Percentiles rank a stretch among this genome's conserved stretches.
phyloP scores from a whole-genome alignment of 1,140 invertebrate genomes.

The Eumeta japonica region DNA sequence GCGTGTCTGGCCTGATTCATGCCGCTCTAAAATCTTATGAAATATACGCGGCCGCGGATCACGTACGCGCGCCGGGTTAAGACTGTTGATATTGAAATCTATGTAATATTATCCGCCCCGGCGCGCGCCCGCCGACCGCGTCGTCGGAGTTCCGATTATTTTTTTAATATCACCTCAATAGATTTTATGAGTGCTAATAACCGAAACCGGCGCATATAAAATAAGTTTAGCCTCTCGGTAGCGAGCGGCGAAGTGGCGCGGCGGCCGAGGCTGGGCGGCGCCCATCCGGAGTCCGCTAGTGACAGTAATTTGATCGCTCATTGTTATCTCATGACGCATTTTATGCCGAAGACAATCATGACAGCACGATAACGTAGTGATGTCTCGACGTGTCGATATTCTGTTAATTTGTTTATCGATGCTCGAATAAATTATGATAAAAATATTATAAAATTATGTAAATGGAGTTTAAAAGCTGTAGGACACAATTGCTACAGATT shows the following conservation, averaged over 20 bases:
- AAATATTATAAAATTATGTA: too few relatives aligned
- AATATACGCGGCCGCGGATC: slow-evolving; percentile 50
- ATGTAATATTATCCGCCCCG: slow-evolving; percentile 41
- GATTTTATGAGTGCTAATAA: too few relatives aligned
- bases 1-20: slow-evolving; percentile 53
- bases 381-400: slow-evolving; percentile 9
- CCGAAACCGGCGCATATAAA: too few relatives aligned
- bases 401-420: too few relatives aligned
- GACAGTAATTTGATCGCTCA: slow-evolving; percentile 50
- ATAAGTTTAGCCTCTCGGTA: too few relatives aligned
- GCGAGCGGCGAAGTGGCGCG: not conserved
- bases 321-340: slow-evolving; percentile 43
- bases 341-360: slow-evolving; percentile 39
- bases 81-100: slow-evolving; percentile 57
- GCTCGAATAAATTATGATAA: too few relatives aligned
- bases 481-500: too few relatives aligned
- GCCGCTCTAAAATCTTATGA: slow-evolving; percentile 57
- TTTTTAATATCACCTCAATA: too few relatives aligned
- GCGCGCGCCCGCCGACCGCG: too few relatives aligned
- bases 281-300: slow-evolving; percentile 11
- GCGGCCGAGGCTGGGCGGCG: slow-evolving; percentile 1
- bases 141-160: too few relatives aligned
- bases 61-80: slow-evolving; percentile 49
- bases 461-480: too few relatives aligned
- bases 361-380: slow-evolving; percentile 28